Conservation (phyloP, 2,888 invertebrate genomes). For the Harpalus rubripes region DNA sequence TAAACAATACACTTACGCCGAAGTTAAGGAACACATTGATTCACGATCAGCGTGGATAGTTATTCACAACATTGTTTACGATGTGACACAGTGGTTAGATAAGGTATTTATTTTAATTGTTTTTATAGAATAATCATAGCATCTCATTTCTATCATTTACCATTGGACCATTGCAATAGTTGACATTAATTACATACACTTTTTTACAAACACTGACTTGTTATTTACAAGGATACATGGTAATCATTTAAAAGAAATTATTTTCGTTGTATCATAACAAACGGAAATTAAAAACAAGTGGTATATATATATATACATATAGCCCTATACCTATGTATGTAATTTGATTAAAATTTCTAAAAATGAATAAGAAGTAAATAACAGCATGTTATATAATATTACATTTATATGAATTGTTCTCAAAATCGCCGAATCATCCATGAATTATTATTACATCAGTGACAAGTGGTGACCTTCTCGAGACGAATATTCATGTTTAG, state of each 20-base stretch:
- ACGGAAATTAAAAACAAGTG: neutral
- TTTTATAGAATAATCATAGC: no score
- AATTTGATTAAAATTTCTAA: no score
- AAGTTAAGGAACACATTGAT: slow-evolving; percentile 85
- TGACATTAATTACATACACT: neutral
- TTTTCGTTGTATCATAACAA: neutral
- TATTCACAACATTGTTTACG: slow-evolving; percentile 89
- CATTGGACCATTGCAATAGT: neutral
- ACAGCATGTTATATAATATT: no score
- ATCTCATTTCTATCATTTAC: neutral
- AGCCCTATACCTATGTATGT: no score
- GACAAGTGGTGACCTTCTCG: neutral
- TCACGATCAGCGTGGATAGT: slow-evolving; percentile 84
- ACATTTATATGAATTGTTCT: no score
- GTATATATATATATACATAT: no score
- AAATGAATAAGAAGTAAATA: neutral
- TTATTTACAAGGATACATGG: slow-evolving; percentile 23
- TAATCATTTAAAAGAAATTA: neutral
- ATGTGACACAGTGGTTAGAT: slow-evolving; percentile 87
- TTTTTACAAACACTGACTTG: neutral
- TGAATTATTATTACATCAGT: neutral
- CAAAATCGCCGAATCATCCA: slow-evolving; percentile 37
- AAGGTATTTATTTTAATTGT: slow-evolving; percentile 80
- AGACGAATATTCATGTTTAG: neutral
- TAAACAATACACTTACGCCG: slow-evolving; percentile 80